These are phyloP conservation scores for Hesperophylax magnus DNA, from an alignment of 1,140 invertebrate species.

Conservation along the genomic window DNA sequence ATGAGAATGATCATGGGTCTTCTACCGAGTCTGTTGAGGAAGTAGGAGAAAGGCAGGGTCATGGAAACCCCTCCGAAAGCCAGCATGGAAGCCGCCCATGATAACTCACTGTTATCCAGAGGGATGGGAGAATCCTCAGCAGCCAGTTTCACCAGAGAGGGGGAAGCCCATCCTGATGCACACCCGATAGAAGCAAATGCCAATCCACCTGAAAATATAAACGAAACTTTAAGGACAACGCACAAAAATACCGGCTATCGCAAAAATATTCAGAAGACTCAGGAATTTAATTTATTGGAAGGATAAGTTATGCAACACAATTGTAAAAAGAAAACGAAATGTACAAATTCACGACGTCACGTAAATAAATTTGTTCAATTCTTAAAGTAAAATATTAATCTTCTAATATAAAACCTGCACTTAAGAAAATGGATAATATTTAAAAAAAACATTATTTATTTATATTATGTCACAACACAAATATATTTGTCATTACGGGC, in stretches of 20 bases:
- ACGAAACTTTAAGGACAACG: conserved; percentile 13
- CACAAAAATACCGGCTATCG: not conserved
- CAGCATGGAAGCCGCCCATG: conserved; percentile 54
- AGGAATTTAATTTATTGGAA: no score
- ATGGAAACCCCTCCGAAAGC: conserved; percentile 48
- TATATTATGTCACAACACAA: no score
- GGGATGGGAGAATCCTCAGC: conserved; percentile 53
- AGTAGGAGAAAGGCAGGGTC: conserved; percentile 49
- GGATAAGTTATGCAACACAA: no score
- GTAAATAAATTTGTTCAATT: no score
- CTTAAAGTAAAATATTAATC: no score
- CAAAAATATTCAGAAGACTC: no score
- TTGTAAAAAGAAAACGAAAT: no score
- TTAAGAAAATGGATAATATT: no score
- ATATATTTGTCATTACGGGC: no score
- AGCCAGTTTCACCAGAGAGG: conserved; percentile 53
- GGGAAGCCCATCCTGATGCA: conserved; percentile 53
- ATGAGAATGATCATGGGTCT: conserved; percentile 51
- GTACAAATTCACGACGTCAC: no score
- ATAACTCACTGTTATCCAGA: conserved; percentile 46
- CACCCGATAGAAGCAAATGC: conserved; percentile 47
- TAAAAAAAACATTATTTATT: no score
- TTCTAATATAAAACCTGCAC: no score
- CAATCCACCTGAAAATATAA: conserved; percentile 52
- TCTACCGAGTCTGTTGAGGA: conserved; percentile 52